Evolutionary conservation across 2,888 invertebrate genomes (phyloP).

Genomic region (Andrena bicolor): DNA sequence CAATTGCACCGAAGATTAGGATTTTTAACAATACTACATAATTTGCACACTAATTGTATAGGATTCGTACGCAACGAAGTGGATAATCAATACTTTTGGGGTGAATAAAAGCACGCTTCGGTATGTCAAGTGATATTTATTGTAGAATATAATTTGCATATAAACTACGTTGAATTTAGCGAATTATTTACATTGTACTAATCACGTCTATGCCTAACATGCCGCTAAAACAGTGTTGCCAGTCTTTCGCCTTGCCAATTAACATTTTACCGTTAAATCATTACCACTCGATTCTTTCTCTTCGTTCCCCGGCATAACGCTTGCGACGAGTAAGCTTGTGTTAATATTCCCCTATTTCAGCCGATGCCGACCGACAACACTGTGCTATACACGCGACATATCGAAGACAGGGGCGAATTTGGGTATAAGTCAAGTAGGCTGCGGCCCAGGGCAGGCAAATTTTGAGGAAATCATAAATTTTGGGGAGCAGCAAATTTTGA

Average conservation of each 20-base stretch:
- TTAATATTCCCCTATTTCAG: neutral
- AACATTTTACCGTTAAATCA: neutral
- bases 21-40: neutral
- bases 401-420: conserved; percentile 19
- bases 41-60: neutral
- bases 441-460: too few species aligned
- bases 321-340: neutral
- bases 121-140: conserved; percentile 58
- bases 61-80: too few species aligned
- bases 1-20: neutral
- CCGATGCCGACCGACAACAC: conserved; percentile 21
- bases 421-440: too few species aligned
- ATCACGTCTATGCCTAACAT: conserved; percentile 41
- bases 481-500: too few species aligned
- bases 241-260: neutral
- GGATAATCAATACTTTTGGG: neutral
- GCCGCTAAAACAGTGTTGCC: conserved; percentile 33
- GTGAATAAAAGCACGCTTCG: conserved; percentile 16
- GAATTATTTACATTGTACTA: conserved; percentile 69
- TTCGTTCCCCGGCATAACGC: neutral
- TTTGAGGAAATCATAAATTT: too few species aligned
- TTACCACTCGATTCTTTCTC: neutral
- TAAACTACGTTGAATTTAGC: conserved; percentile 55
- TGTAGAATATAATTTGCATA: conserved; percentile 62
- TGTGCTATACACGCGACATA: conserved; percentile 15